Evolutionary conservation across 2,888 invertebrate species (phyloP).

Genomic region (Trissolcus brochymenae): DNA sequence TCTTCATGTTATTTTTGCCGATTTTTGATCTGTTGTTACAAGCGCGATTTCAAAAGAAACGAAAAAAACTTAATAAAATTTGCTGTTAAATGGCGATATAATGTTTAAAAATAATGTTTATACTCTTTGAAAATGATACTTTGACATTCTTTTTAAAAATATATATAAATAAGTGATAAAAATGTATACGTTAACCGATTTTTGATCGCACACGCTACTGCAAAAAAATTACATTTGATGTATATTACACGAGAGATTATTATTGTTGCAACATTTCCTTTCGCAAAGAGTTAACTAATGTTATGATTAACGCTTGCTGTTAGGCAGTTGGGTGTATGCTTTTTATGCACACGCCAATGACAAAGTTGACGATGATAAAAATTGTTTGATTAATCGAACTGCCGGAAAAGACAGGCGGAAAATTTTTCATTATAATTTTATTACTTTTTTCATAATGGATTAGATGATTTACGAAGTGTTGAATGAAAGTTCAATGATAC

Average conservation of each 20-base stretch:
- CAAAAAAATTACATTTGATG: conserved; percentile 12
- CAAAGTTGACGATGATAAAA: conserved; percentile 46
- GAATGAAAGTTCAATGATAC: too few relatives aligned
- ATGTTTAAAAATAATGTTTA: too few relatives aligned
- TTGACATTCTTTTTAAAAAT: too few relatives aligned
- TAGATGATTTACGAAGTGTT: too few relatives aligned
- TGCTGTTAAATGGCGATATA: too few relatives aligned
- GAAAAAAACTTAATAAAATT: too few relatives aligned
- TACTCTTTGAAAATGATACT: too few relatives aligned
- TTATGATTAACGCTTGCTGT: conserved; percentile 53
- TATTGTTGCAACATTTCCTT: conserved; percentile 44
- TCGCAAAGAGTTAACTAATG: conserved; percentile 47
- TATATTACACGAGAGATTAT: conserved; percentile 27
- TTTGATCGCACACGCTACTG: neutral
- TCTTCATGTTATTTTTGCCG: too few relatives aligned
- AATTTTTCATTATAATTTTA: conserved; percentile 3
- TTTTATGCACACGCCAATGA: conserved; percentile 46
- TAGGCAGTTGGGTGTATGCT: conserved; percentile 35
- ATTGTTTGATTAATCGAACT: conserved; percentile 39
- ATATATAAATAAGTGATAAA: too few relatives aligned
- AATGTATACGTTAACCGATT: neutral
- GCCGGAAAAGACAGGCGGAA: conserved; percentile 22
- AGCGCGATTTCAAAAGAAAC: too few relatives aligned
- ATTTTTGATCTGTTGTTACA: too few relatives aligned
- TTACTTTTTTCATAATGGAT: too few relatives aligned